Conservation (phyloP, 2,797 vertebrate species). For the Tiaroga cobitis region DNA sequence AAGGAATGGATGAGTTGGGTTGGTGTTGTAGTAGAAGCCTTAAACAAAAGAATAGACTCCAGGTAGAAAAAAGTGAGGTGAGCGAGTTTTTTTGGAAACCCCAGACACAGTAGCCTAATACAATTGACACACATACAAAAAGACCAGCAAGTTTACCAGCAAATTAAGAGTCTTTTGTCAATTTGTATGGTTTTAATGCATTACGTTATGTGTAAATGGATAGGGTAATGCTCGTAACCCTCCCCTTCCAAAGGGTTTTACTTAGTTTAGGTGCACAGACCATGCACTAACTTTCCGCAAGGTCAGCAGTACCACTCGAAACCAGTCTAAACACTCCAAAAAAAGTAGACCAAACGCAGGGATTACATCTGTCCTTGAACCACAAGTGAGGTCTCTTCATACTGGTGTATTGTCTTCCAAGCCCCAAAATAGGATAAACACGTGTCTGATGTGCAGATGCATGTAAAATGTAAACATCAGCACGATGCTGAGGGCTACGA, state of each 20-base stretch:
- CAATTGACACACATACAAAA: background rate
- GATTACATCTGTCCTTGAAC: slow-evolving; percentile 65
- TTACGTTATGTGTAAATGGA: background rate
- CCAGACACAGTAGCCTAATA: background rate
- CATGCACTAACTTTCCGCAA: slow-evolving; percentile 14
- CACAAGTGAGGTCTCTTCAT: slow-evolving; percentile 43
- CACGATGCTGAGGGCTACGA: background rate
- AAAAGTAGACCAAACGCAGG: slow-evolving; percentile 69
- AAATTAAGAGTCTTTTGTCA: background rate
- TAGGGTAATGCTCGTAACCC: background rate
- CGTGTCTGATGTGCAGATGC: slow-evolving; percentile 32
- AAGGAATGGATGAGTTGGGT: background rate
- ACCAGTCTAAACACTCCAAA: slow-evolving; percentile 75
- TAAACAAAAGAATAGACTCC: background rate
- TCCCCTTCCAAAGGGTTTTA: background rate
- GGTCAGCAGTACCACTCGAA: slow-evolving; percentile 53
- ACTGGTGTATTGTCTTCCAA: slow-evolving; percentile 29
- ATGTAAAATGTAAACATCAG: slow-evolving; percentile 12
- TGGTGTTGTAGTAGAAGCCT: background rate
- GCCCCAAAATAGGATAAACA: slow-evolving; percentile 27
- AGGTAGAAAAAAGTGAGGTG: background rate
- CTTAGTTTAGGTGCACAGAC: slow-evolving; percentile 6
- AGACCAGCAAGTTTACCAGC: background rate
- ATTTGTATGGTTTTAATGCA: background rate
- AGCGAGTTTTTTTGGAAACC: background rate